phyloP scores from a whole-genome alignment of 2,113 vertebrate genomes.

The Serinus canaria region DNA sequence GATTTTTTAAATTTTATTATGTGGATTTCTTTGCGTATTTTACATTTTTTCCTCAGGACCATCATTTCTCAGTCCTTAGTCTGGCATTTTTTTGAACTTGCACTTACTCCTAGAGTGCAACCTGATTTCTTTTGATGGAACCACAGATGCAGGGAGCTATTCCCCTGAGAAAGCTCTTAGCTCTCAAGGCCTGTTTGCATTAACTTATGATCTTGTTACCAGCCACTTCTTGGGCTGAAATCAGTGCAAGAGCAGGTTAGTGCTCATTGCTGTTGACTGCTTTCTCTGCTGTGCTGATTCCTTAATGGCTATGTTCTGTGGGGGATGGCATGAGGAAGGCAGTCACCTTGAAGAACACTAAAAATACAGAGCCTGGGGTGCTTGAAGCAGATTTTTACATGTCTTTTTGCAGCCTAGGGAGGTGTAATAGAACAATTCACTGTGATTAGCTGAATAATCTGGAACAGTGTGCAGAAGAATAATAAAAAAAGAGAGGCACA shows the following conservation, averaged over 20 bases:
- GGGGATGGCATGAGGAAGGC: neutral
- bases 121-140: slow-evolving; percentile 55
- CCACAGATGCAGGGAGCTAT: slow-evolving; percentile 9
- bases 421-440: neutral
- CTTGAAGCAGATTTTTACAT: neutral
- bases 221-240: neutral
- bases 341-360: neutral
- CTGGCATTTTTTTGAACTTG: slow-evolving; percentile 1
- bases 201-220: neutral
- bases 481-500: neutral
- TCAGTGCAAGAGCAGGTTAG: neutral
- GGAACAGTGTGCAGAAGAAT: neutral
- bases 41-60: neutral
- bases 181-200: slow-evolving; percentile 18
- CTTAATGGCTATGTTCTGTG: neutral
- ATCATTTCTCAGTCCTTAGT: slow-evolving; percentile 6
- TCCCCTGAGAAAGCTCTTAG: neutral
- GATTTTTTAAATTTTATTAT: neutral
- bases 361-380: neutral
- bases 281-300: neutral
- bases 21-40: neutral
- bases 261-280: neutral
- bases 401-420: neutral
- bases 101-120: slow-evolving; percentile 24
- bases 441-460: neutral